Evolutionary conservation across 2,113 vertebrate genomes (phyloP).

Genomic region (Picathartes gymnocephalus): DNA sequence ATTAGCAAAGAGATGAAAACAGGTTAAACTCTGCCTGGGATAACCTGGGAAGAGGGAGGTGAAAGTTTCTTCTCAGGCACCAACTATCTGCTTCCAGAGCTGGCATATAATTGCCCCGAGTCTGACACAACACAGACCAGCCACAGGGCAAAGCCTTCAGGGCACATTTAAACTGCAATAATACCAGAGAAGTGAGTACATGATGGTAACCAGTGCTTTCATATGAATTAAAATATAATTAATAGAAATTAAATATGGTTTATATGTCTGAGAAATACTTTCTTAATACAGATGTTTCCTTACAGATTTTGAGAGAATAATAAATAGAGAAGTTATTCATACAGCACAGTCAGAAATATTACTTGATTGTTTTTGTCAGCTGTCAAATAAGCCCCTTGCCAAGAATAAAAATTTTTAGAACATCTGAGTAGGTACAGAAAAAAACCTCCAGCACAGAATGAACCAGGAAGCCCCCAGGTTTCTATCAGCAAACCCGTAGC

Average conservation of each 20-base stretch:
- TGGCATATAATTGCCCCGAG: background rate
- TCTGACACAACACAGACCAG: background rate
- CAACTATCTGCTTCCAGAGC: background rate
- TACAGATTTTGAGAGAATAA: background rate
- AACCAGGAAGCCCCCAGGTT: background rate
- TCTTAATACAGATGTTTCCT: background rate
- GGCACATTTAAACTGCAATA: background rate
- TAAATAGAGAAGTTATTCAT: background rate
- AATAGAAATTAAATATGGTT: background rate
- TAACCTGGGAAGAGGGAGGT: background rate
- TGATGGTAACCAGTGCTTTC: background rate
- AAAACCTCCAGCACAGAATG: background rate
- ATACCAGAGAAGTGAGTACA: background rate
- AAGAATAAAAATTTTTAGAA: background rate
- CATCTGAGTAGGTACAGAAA: background rate
- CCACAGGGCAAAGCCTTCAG: background rate
- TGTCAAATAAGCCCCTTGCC: background rate
- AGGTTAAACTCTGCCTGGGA: background rate
- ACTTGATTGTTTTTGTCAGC: background rate
- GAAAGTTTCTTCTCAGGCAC: background rate
- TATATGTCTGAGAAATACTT: background rate
- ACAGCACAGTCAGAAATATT: background rate
- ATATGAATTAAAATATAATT: background rate
- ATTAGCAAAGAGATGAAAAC: background rate
- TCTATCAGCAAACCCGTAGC: background rate